Evolutionary conservation across 64 coral and sea anemone species (phyloP).

Genomic region (Pocillopora verrucosa): DNA sequence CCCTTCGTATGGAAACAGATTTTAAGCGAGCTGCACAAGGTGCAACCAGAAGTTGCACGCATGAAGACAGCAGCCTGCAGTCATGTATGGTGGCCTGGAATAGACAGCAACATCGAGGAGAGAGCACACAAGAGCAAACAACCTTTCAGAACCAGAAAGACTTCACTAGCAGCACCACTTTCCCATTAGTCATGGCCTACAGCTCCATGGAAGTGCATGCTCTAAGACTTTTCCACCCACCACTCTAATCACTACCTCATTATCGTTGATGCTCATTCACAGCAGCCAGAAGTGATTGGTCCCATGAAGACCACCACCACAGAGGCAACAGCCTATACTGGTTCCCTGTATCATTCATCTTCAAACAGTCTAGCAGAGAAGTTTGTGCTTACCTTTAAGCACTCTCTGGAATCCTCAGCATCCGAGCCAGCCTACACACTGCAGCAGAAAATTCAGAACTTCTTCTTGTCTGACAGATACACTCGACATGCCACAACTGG

Average conservation of each 20-base stretch:
- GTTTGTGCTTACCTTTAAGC: slow-evolving; percentile 53
- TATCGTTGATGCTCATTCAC: slow-evolving; percentile 28
- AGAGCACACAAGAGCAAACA: background rate
- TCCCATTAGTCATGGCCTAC: slow-evolving; percentile 21
- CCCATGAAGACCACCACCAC: slow-evolving; percentile 32
- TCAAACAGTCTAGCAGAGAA: slow-evolving; percentile 45
- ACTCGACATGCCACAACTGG: slow-evolving; percentile 57
- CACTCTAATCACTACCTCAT: slow-evolving; percentile 14
- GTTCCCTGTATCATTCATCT: slow-evolving; percentile 2
- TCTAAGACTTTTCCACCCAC: slow-evolving; percentile 43
- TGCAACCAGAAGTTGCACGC: background rate
- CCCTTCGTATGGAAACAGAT: background rate
- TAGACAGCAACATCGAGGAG: slow-evolving; percentile 2
- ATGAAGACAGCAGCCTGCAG: background rate
- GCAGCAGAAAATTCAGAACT: slow-evolving; percentile 10
- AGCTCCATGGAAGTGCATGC: slow-evolving; percentile 3
- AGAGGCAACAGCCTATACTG: background rate
- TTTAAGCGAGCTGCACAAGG: background rate
- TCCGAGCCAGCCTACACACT: background rate
- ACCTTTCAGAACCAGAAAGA: background rate
- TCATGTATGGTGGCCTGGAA: background rate
- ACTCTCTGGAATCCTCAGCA: slow-evolving; percentile 22
- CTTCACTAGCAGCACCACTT: slow-evolving; percentile 7
- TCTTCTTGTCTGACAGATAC: slow-evolving; percentile 48
- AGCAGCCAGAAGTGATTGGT: slow-evolving; percentile 44